A percentile compares a stretch with the other conserved stretches of the same genome.
These are phyloP conservation scores for Heterotilapia buettikoferi DNA, from an alignment of 2,113 vertebrate genomes.

Conservation along the genomic window DNA sequence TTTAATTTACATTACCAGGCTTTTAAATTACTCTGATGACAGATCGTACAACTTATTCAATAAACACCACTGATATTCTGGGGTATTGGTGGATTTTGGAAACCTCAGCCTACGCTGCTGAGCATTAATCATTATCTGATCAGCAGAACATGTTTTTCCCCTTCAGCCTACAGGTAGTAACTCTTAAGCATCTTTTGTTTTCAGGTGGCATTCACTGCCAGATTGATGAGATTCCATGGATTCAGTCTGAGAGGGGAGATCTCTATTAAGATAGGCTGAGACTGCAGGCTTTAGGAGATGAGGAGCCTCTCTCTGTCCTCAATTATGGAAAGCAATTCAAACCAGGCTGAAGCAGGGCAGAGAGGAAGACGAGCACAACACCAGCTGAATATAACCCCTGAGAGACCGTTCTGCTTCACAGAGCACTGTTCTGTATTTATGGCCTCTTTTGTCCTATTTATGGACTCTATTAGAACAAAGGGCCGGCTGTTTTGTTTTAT, in stretches of 20 bases:
- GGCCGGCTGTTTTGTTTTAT: not conserved
- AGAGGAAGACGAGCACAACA: not conserved
- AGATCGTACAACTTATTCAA: not conserved
- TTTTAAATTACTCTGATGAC: not conserved
- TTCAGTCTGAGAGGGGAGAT: conserved; percentile 21
- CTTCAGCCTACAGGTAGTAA: not conserved
- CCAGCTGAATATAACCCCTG: not conserved
- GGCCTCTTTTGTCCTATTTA: conserved; percentile 24
- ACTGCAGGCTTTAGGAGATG: conserved; percentile 13
- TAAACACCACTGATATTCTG: not conserved
- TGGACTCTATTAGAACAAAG: conserved; percentile 29
- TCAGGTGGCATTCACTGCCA: not conserved
- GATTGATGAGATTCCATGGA: not conserved
- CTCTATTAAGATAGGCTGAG: conserved; percentile 53
- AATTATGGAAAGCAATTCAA: conserved; percentile 12
- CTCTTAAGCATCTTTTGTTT: conserved; percentile 6
- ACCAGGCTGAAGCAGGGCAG: not conserved
- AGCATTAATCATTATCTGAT: not conserved
- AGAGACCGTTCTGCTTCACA: not conserved
- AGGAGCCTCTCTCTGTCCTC: not conserved
- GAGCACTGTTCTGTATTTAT: conserved; percentile 6
- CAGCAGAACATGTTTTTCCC: not conserved
- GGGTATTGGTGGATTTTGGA: not conserved
- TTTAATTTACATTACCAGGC: not conserved
- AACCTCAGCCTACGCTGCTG: not conserved